A percentile compares a stretch with the other conserved stretches of the same genome.
phyloP scores from a whole-genome alignment of 2,888 invertebrate genomes.

The Latheticus oryzae region DNA sequence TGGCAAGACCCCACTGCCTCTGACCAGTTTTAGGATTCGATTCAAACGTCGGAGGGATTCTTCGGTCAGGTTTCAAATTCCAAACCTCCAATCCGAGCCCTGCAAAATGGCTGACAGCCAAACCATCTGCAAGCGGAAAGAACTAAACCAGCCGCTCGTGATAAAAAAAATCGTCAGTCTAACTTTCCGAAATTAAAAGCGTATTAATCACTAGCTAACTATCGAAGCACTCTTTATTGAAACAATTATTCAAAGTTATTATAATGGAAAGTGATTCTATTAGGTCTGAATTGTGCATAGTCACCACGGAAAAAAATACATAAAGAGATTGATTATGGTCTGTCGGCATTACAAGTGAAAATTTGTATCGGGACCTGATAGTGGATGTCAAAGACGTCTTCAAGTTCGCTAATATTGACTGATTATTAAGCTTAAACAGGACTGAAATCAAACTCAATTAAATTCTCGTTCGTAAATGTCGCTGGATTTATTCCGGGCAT shows the following conservation, averaged over 20 bases:
- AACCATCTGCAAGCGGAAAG: conserved; percentile 31
- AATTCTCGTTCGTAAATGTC: conserved; percentile 51
- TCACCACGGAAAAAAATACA: conserved; percentile 57
- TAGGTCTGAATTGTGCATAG: conserved; percentile 61
- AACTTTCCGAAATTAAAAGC: conserved; percentile 52
- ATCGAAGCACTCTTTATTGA: conserved; percentile 58
- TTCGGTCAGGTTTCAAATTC: conserved; percentile 54
- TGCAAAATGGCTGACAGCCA: conserved; percentile 51
- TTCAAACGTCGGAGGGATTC: conserved; percentile 54
- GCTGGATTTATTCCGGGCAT: conserved; percentile 40
- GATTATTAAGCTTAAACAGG: conserved; percentile 44
- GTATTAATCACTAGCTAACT: conserved; percentile 57
- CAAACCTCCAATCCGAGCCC: conserved; percentile 51
- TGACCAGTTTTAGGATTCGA: conserved; percentile 55
- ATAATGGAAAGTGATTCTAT: conserved; percentile 66
- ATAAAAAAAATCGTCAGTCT: conserved; percentile 4
- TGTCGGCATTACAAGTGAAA: conserved; percentile 62
- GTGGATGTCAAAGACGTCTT: conserved; percentile 43
- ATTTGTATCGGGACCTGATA: conserved; percentile 52
- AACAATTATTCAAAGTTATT: conserved; percentile 64
- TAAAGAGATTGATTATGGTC: conserved; percentile 59
- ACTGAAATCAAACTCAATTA: conserved; percentile 51
- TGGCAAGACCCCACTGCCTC: conserved; percentile 58
- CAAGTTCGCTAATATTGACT: conserved; percentile 45
- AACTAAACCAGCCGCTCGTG: conserved; percentile 12